phyloP scores from a whole-genome alignment of 2,113 vertebrate species.

The Mobula birostris region DNA sequence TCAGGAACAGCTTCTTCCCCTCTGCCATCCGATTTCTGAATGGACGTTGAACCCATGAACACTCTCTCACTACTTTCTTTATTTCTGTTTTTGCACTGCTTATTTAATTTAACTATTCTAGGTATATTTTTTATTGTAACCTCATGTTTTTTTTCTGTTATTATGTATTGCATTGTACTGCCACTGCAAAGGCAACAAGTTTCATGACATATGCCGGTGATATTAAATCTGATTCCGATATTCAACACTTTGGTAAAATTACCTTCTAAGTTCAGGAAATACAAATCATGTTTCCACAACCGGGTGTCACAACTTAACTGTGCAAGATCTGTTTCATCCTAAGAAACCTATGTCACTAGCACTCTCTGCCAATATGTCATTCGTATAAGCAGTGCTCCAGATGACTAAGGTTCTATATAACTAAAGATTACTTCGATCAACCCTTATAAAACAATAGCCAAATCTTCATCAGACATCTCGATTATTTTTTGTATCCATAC shows the following conservation, averaged over 20 bases:
- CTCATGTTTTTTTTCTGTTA: no score
- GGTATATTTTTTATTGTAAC: not conserved
- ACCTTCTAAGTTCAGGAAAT: not conserved
- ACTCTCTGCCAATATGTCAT: not conserved
- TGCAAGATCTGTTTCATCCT: not conserved
- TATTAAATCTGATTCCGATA: no score
- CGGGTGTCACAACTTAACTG: not conserved
- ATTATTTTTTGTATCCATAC: not conserved
- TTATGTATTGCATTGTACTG: no score
- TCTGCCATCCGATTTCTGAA: no score
- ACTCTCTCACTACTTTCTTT: no score
- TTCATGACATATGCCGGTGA: no score
- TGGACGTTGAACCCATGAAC: no score
- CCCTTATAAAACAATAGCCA: not conserved
- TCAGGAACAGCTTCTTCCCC: no score
- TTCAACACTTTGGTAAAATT: not conserved
- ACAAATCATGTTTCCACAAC: not conserved
- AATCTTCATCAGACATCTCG: not conserved
- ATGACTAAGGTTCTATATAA: not conserved
- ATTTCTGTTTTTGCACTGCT: no score
- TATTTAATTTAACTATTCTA: no score
- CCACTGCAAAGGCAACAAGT: no score
- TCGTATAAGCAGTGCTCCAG: not conserved
- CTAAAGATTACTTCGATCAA: not conserved
- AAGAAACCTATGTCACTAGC: not conserved